phyloP scores from a whole-genome alignment of 2,797 vertebrate genomes.

The Sebastes nivosus region DNA sequence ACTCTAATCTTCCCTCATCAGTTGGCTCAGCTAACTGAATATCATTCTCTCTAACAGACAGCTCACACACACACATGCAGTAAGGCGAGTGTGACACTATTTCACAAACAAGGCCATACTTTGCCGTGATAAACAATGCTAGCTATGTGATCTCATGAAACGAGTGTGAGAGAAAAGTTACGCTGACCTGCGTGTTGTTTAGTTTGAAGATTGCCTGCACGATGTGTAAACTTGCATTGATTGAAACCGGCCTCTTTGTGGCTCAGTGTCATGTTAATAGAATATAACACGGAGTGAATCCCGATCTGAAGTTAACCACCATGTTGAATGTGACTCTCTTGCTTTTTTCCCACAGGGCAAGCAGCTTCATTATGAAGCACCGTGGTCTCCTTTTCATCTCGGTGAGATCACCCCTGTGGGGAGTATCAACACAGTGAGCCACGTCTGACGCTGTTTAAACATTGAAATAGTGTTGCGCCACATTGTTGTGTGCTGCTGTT shows the following conservation, averaged over 20 bases:
- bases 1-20: slow-evolving; percentile 69
- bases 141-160: slow-evolving; percentile 3
- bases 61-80: background rate
- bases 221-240: slow-evolving; percentile 40
- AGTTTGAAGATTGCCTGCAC: slow-evolving; percentile 8
- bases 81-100: background rate
- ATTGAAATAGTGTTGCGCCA: slow-evolving; percentile 68
- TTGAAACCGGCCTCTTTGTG: slow-evolving; percentile 41
- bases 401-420: slow-evolving; percentile 75
- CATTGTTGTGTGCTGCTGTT: slow-evolving; percentile 64
- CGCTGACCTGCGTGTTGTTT: slow-evolving; percentile 29
- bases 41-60: slow-evolving; percentile 55
- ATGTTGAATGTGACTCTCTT: slow-evolving; percentile 54
- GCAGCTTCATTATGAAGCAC: slow-evolving; percentile 78
- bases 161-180: slow-evolving; percentile 27
- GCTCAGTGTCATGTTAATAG: slow-evolving; percentile 57
- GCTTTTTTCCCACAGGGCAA: slow-evolving; percentile 72
- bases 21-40: slow-evolving; percentile 66
- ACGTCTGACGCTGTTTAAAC: slow-evolving; percentile 76
- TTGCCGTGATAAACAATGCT: slow-evolving; percentile 35
- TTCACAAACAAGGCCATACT: slow-evolving; percentile 32
- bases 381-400: slow-evolving; percentile 69
- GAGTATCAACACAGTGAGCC: slow-evolving; percentile 71
- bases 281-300: slow-evolving; percentile 61
- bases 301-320: slow-evolving; percentile 67